Conservation (phyloP, 35 echinoderm and acorn worm genomes). For the Apostichopus californicus region DNA sequence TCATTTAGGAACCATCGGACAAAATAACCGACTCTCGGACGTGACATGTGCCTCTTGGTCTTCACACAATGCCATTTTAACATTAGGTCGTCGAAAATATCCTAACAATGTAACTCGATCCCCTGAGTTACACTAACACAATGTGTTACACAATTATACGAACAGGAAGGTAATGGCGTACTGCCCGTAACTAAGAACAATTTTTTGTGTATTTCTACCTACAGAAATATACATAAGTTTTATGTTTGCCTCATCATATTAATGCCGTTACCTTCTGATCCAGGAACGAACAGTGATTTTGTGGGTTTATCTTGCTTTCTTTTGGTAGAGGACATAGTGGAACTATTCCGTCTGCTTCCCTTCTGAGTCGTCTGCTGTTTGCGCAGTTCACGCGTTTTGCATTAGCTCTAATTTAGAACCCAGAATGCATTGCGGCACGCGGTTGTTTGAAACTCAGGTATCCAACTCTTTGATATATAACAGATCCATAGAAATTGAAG, state of each 20-base stretch:
- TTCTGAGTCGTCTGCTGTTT: constrained; percentile 87
- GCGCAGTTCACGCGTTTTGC: constrained; percentile 44
- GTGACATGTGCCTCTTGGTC: neutral
- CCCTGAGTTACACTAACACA: neutral
- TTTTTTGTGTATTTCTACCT: neutral
- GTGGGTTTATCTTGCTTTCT: constrained; percentile 86
- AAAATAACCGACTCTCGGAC: neutral
- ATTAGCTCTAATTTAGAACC: constrained; percentile 17
- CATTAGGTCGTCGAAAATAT: neutral
- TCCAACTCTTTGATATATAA: neutral
- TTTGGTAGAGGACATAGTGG: constrained; percentile 76
- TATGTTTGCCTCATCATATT: neutral
- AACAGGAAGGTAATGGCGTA: neutral
- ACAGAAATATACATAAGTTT: neutral
- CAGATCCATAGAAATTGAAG: too few species aligned
- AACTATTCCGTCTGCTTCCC: constrained; percentile 71
- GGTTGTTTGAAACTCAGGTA: neutral
- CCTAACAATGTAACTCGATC: neutral
- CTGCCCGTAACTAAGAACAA: neutral
- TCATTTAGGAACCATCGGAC: too few species aligned
- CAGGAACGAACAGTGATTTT: constrained; percentile 62
- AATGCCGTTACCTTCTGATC: constrained; percentile 62
- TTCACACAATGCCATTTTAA: neutral
- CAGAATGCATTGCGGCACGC: constrained; percentile 25
- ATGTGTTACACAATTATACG: neutral